Conservation (phyloP, 2,888 invertebrate genomes). For the Limnephilus rhombicus region DNA sequence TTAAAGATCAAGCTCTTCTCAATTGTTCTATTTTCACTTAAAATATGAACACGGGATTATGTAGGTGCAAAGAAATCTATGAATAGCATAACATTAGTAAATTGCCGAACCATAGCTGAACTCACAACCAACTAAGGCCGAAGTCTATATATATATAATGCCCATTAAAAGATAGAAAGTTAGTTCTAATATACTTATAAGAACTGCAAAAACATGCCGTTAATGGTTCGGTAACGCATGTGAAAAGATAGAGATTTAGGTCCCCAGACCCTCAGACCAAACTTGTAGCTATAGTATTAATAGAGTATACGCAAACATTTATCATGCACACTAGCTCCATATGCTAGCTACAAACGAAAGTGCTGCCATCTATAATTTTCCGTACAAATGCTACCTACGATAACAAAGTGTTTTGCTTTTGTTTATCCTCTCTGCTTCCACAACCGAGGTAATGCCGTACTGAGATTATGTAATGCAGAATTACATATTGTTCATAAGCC, state of each 20-base stretch:
- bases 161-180: background rate
- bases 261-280: background rate
- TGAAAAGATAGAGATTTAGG: too few relatives aligned
- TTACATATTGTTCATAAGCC: background rate
- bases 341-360: too few relatives aligned
- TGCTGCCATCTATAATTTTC: background rate
- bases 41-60: background rate
- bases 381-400: background rate
- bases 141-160: too few relatives aligned
- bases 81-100: background rate
- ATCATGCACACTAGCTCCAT: too few relatives aligned
- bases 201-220: background rate
- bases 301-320: too few relatives aligned
- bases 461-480: background rate
- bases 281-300: background rate
- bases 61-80: background rate
- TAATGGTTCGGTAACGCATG: background rate
- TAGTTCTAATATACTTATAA: background rate
- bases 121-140: too few relatives aligned
- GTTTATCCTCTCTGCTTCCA: too few relatives aligned
- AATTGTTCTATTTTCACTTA: background rate
- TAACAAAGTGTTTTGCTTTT: background rate
- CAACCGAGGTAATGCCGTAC: background rate
- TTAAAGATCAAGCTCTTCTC: too few relatives aligned
- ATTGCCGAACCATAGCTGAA: background rate